Percentiles rank a stretch among this genome's conserved stretches.
Conservation (phyloP, 2,888 invertebrate genomes). For the Caenorhabditis sp. region DNA sequence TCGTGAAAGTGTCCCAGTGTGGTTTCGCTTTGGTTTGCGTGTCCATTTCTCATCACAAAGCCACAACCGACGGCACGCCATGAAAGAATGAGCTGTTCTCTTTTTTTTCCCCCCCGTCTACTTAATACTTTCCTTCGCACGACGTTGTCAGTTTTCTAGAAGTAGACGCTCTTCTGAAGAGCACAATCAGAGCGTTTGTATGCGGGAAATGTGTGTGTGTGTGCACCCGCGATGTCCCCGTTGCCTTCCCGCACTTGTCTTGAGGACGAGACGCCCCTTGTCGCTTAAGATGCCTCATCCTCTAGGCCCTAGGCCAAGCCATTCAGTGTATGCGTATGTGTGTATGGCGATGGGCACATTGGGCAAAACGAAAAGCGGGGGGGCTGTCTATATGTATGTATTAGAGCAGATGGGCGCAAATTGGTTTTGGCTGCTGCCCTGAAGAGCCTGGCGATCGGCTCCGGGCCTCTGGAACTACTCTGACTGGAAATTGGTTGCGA, state of each 20-base stretch:
- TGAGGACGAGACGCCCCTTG: constrained; percentile 38
- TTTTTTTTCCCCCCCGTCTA: constrained; percentile 12
- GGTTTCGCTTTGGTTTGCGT: no score
- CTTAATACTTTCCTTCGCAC: no score
- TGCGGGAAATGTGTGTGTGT: constrained; percentile 36
- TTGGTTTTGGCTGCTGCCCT: constrained; percentile 49
- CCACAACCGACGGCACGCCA: constrained; percentile 13
- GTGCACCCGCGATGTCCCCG: constrained; percentile 27
- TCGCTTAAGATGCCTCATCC: constrained; percentile 50
- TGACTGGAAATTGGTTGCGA: no score
- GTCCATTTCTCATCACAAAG: constrained; percentile 9
- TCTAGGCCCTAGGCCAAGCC: no score
- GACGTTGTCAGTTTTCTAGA: no score
- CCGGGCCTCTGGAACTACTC: no score
- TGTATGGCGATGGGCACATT: constrained; percentile 47
- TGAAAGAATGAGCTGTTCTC: constrained; percentile 12
- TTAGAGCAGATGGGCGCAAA: constrained; percentile 61
- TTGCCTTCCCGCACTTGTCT: constrained; percentile 49
- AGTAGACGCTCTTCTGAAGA: no score
- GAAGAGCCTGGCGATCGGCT: no score
- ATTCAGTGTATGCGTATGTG: constrained; percentile 46
- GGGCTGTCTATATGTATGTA: constrained; percentile 57
- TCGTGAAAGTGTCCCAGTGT: no score
- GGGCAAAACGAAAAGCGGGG: constrained; percentile 14
- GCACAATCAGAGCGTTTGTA: constrained; percentile 5